Conservation (phyloP, 1,140 invertebrate genomes). For the Carcinoscorpius rotundicauda region DNA sequence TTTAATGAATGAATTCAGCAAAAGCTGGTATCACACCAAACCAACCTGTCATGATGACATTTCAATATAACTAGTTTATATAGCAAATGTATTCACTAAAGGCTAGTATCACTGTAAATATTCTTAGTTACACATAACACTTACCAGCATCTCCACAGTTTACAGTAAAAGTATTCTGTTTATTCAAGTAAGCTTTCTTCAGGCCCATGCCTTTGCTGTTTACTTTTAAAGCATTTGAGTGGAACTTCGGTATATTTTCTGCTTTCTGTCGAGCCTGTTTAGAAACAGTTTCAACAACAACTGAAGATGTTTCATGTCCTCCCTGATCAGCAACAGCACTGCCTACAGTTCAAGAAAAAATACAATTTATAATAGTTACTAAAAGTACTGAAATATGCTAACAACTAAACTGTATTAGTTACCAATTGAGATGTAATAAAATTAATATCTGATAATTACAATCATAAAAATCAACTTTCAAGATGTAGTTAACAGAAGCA, state of each 20-base stretch:
- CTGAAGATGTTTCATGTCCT: conserved; percentile 75
- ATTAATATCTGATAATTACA: too few species aligned
- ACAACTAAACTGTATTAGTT: too few species aligned
- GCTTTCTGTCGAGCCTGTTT: conserved; percentile 53
- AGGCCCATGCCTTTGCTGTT: conserved; percentile 85
- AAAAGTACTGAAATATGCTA: too few species aligned
- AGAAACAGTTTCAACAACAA: conserved; percentile 85
- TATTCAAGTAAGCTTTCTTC: conserved; percentile 84
- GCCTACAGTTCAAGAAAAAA: conserved; percentile 6
- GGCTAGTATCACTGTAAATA: too few species aligned
- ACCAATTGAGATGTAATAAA: too few species aligned
- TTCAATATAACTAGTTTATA: too few species aligned
- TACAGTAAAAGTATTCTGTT: conserved; percentile 85
- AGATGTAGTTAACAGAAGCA: neutral
- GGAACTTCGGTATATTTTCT: conserved; percentile 65
- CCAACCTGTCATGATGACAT: too few species aligned
- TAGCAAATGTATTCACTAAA: too few species aligned
- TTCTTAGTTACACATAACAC: conserved; percentile 8
- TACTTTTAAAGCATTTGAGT: conserved; percentile 82
- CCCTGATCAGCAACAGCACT: conserved; percentile 39
- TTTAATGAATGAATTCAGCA: too few species aligned
- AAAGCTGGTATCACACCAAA: too few species aligned
- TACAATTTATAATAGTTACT: too few species aligned
- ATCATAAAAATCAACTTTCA: too few species aligned
- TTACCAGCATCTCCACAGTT: conserved; percentile 76